A percentile compares a stretch with the other conserved stretches of the same genome.
Evolutionary conservation across 1,140 invertebrate genomes (phyloP).

Genomic region (Hydropsyche tenuis): DNA sequence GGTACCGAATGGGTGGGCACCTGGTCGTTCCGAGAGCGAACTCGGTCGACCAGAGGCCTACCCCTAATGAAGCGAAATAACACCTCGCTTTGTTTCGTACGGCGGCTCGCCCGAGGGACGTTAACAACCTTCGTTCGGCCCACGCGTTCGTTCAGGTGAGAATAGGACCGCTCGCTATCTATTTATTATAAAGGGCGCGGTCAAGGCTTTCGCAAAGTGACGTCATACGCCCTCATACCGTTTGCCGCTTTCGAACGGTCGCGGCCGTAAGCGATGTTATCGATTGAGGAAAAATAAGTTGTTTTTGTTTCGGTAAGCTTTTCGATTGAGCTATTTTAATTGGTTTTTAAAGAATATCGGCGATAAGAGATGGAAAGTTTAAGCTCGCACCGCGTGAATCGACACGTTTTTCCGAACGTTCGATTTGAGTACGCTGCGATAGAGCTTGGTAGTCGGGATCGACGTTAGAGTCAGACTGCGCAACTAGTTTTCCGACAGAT

Average conservation of each 20-base stretch:
- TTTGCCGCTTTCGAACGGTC: too few species aligned
- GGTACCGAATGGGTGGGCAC: too few species aligned
- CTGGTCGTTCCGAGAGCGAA: too few species aligned
- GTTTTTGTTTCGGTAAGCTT: too few species aligned
- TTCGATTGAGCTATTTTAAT: too few species aligned
- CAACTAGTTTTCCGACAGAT: conserved; percentile 26
- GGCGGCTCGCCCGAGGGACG: neutral
- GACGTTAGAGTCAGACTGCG: neutral
- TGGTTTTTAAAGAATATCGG: too few species aligned
- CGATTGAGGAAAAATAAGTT: neutral
- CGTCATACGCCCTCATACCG: neutral
- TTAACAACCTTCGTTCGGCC: neutral
- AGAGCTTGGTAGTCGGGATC: neutral
- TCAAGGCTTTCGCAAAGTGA: neutral
- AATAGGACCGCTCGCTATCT: conserved; percentile 5
- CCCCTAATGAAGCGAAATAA: conserved; percentile 32
- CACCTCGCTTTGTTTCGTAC: conserved; percentile 22
- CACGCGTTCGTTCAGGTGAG: neutral
- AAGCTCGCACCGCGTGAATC: neutral
- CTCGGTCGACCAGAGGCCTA: neutral
- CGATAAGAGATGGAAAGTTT: too few species aligned
- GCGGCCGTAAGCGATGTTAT: too few species aligned
- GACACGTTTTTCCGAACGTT: neutral
- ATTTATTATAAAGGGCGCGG: conserved; percentile 7
- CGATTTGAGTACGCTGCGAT: neutral